Conservation (phyloP, 2,888 invertebrate genomes). For the Trachelus iudaicus region DNA sequence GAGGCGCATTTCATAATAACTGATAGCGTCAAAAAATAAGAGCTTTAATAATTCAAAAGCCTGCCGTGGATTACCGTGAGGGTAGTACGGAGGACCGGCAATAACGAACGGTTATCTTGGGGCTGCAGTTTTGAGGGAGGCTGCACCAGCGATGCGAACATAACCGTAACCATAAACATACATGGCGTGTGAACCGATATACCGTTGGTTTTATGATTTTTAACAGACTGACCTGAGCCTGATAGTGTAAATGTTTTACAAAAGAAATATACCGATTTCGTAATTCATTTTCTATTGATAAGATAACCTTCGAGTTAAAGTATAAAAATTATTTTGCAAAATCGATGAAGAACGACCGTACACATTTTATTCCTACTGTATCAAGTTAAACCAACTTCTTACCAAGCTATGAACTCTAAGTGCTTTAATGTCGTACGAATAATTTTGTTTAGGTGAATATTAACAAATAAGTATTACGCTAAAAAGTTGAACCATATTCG, state of each 20-base stretch:
- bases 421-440: not conserved
- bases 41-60: slow-evolving; percentile 24
- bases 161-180: slow-evolving; percentile 45
- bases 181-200: slow-evolving; percentile 47
- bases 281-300: not conserved
- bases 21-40: slow-evolving; percentile 16
- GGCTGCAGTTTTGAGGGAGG: slow-evolving; percentile 41
- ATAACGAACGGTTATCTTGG: slow-evolving; percentile 43
- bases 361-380: not conserved
- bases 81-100: slow-evolving; percentile 26
- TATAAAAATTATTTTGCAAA: not conserved
- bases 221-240: slow-evolving; percentile 38
- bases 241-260: slow-evolving; percentile 21
- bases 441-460: not conserved
- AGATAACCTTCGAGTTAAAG: not conserved
- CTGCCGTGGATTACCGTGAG: slow-evolving; percentile 19
- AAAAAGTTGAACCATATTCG: not conserved
- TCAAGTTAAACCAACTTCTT: not conserved
- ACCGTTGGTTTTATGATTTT: slow-evolving; percentile 36
- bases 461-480: not conserved
- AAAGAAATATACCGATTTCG: not conserved
- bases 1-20: not conserved
- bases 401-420: not conserved
- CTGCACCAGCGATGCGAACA: slow-evolving; percentile 28
- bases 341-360: not conserved